Evolutionary conservation across 2,797 vertebrate species (phyloP), one percentile per base, ranked within the genome.

Genomic region (Argya squamiceps): DNA sequence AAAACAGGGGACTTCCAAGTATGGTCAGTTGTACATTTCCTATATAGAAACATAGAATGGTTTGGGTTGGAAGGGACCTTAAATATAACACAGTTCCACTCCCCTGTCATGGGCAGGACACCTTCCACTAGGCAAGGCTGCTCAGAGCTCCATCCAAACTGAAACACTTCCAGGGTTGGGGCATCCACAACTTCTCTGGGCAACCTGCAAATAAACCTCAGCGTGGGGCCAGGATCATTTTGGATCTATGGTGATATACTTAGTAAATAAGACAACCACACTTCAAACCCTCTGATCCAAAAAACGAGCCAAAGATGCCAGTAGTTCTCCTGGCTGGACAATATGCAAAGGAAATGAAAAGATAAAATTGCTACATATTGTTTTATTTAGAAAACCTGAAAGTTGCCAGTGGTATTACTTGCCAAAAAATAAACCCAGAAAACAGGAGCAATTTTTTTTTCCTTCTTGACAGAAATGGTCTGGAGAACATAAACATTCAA

Each of bases 401-500:
- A 68, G 29, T 19, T 58, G 20, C 30, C 52, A 59, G 2, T 6
- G 14, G 9, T 21, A 32, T 16, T 58, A 73, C 30, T 73, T 63
- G 46, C 43, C 9, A 70, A 89, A 78, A 92, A 88, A 92, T 53
- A 50, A 93, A 20, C 39, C 65, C 29, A n/a, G 37, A 90, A 85
- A 70, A 69, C 41, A 83, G 73, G 63, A 18, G 15, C 30, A n/a
- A 20, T 32, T 78, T 84, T 84, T 65, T 59, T 77, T 26, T 49
- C 23, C 70, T 95, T 69, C 65, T 96, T 79, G 44, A 62, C 23
- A 46, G 43, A 37, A 92, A 44, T 1, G 4, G 58, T 74, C 41
- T 84, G 65, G 47, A 92, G 64, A 87, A 89, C 64, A 37, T 58
- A 75, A 80, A 96, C 89, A 97, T 69, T 64, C 70, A 78, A 58